These are phyloP conservation scores for Tachina fera DNA, from an alignment of 2,888 invertebrate species.

Conservation along the genomic window DNA sequence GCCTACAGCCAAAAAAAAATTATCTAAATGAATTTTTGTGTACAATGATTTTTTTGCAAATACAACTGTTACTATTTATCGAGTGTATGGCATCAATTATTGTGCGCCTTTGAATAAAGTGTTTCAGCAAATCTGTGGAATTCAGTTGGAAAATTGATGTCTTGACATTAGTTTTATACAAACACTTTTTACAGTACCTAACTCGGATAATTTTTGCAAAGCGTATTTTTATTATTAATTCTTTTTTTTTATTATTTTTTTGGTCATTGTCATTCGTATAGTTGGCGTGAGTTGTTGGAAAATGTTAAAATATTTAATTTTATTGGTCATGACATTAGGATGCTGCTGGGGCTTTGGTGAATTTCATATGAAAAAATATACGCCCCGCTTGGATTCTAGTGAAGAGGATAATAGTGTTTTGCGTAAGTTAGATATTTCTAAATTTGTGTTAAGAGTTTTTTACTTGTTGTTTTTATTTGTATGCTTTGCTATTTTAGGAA, in stretches of 20 bases:
- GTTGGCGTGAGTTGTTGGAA: neutral
- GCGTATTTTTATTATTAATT: neutral
- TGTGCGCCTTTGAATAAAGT: constrained; percentile 10
- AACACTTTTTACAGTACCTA: constrained; percentile 50
- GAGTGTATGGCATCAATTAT: constrained; percentile 21
- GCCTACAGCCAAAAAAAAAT: constrained; percentile 3
- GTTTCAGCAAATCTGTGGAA: constrained; percentile 34
- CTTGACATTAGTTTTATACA: constrained; percentile 40
- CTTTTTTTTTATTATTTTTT: neutral
- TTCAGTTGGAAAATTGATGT: constrained; percentile 22
- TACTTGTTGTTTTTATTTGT: neutral
- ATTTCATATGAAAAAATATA: constrained; percentile 79
- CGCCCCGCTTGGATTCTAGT: constrained; percentile 77
- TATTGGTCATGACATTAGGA: constrained; percentile 50
- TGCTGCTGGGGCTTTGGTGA: constrained; percentile 77
- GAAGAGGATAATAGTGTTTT: constrained; percentile 77
- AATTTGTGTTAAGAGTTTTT: neutral
- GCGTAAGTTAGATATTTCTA: constrained; percentile 72
- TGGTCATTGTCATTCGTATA: neutral
- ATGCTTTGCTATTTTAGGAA: constrained; percentile 74
- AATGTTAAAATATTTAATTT: constrained; percentile 58
- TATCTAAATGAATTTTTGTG: neutral
- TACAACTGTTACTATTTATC: constrained; percentile 1
- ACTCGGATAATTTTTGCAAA: constrained; percentile 46
- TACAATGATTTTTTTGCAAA: neutral